A percentile compares a stretch with the other conserved stretches of the same genome.
phyloP scores from a whole-genome alignment of 2,113 vertebrate genomes.

The Copsychus sechellarum region DNA sequence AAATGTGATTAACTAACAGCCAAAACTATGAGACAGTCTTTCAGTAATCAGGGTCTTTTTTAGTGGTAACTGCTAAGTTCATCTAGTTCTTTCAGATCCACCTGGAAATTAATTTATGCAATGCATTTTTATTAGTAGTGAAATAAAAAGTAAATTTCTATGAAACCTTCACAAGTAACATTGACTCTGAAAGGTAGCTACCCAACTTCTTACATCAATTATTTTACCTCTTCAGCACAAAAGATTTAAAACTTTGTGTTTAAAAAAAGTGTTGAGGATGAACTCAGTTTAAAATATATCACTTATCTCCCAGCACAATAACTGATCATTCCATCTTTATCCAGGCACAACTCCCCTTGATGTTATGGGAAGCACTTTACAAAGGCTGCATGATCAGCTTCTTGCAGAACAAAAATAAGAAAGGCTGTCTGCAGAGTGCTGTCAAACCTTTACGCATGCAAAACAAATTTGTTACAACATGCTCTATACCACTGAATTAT shows the following conservation, averaged over 20 bases:
- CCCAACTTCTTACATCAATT: neutral
- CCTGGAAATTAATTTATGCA: neutral
- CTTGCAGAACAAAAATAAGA: neutral
- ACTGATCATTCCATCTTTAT: neutral
- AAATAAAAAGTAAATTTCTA: neutral
- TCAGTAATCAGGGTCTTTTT: neutral
- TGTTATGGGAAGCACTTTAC: neutral
- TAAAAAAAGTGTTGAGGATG: neutral
- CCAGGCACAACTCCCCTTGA: neutral
- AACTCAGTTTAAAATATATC: neutral
- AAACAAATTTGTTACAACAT: neutral
- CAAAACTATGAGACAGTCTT: neutral
- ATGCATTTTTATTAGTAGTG: neutral
- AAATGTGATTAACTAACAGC: neutral
- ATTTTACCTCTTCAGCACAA: neutral
- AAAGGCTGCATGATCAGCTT: neutral
- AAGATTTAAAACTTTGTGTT: neutral
- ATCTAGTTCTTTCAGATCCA: neutral
- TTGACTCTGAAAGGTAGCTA: neutral
- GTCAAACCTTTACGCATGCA: neutral
- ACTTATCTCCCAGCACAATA: neutral
- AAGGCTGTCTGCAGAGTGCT: neutral
- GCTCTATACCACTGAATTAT: neutral
- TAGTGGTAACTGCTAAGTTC: neutral
- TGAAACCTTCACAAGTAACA: neutral